Evolutionary conservation across 92 coral and sea anemone genomes (phyloP), one percentile per base, ranked within the genome.

Genomic region (Zoanthus sociatus): DNA sequence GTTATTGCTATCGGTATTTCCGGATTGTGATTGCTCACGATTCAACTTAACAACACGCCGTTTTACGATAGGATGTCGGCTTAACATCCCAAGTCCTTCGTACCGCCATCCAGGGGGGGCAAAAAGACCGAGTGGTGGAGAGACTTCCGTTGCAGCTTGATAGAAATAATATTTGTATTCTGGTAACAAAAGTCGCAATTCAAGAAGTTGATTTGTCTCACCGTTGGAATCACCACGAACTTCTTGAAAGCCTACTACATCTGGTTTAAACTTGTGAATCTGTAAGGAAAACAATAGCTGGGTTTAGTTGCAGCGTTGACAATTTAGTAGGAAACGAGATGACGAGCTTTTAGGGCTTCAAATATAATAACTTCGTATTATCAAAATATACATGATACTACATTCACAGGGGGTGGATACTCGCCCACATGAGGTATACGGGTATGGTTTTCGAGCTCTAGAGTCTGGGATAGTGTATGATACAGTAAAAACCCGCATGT

Each of bases 171-270:
- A 83, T 64, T 90, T 93, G 89, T 95, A 97, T 18, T 86, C 86
- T 9, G 97, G 94, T 18, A 95, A 56, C 61, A 97, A 73, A 30
- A 73, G 13, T 71, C 92, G 98, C 20, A 97, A 73, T 47, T 95
- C 95, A 18, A 70, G 81, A 6, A 97, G 74, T 77, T 97, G 99
- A 78, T 91, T 97, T 83, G 84, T 87, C 17, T 53, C 21, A 31
- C 92, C 98, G 31, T 78, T 76, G 42, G 70, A 70, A 89, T 97
- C 98, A 16, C 92, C 79, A 17, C 99, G 93, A 56, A 95, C 98
- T 78, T 97, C 99, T 93, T 97, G 98, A 74, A 97, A 97, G 75
- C 98, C 98, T 64, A 97, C 92, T 53, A 97, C 92, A 88, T 95
- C 99, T 73, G 98, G 94, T 61, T 91, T 87, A 51, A 90, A 87